Conservation (phyloP, 2,113 vertebrate species). For the Clupea harengus region DNA sequence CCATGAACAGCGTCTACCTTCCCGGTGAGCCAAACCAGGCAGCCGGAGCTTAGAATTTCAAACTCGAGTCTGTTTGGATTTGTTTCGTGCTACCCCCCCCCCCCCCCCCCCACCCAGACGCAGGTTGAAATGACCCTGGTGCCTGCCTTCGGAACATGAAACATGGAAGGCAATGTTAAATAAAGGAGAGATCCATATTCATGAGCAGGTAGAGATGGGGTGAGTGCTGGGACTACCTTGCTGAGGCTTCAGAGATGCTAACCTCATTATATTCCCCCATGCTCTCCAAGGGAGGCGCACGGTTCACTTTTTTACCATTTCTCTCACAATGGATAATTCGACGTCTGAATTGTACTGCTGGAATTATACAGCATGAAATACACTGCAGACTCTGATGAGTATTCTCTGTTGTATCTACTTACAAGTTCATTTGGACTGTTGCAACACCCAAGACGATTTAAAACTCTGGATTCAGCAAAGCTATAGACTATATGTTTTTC, state of each 20-base stretch:
- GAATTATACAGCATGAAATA: neutral
- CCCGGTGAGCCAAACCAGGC: neutral
- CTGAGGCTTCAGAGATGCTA: neutral
- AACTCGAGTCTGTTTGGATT: neutral
- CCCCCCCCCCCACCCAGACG: neutral
- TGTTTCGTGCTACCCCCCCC: neutral
- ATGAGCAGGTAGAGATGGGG: neutral
- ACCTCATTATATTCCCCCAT: neutral
- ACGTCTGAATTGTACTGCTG: neutral
- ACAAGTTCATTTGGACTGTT: neutral
- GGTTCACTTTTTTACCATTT: neutral
- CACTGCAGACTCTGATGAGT: neutral
- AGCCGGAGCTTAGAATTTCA: neutral
- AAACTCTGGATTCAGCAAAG: neutral
- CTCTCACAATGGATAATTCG: neutral
- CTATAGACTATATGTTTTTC: neutral
- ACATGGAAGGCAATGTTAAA: neutral
- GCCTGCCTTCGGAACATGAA: neutral
- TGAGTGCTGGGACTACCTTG: neutral
- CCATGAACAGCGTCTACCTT: neutral
- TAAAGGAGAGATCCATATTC: conserved; percentile 12
- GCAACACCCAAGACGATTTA: neutral
- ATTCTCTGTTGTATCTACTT: neutral
- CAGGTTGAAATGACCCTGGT: neutral
- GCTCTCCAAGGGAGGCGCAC: too few species aligned